Conservation (phyloP, 2,113 vertebrate genomes). For the Onychostoma macrolepis region DNA sequence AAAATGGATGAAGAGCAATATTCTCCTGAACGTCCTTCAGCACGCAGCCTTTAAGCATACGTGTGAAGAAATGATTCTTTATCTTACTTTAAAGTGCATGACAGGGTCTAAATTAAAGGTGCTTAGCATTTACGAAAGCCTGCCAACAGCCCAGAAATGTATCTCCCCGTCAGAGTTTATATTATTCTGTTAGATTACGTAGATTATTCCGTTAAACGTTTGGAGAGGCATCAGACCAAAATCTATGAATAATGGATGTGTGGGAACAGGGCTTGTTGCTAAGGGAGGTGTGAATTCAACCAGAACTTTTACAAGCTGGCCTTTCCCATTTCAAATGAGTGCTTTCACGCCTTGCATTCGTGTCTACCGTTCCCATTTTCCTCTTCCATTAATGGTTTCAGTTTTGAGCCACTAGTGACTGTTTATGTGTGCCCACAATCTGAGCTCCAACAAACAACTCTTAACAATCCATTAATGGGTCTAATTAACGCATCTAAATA, state of each 20-base stretch:
- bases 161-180: constrained; percentile 1
- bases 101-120: constrained; percentile 66
- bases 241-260: constrained; percentile 52
- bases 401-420: neutral
- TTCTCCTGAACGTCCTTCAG: constrained; percentile 12
- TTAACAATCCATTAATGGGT: neutral
- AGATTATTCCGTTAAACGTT: constrained; percentile 43
- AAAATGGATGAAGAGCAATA: constrained; percentile 49
- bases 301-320: constrained; percentile 45
- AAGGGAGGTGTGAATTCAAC: constrained; percentile 55
- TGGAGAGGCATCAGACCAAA: constrained; percentile 30
- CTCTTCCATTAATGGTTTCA: neutral
- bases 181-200: constrained; percentile 24
- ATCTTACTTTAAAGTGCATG: constrained; percentile 50
- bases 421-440: neutral
- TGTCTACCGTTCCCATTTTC: neutral
- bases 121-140: constrained; percentile 56
- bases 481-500: neutral
- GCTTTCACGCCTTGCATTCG: constrained; percentile 11
- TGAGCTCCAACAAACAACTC: neutral
- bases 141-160: constrained; percentile 51
- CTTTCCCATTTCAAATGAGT: constrained; percentile 25
- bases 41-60: neutral
- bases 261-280: constrained; percentile 49
- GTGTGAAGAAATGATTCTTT: constrained; percentile 47